Percentiles rank a stretch among this genome's conserved stretches.
Evolutionary conservation across 2,888 invertebrate species (phyloP).

Genomic region (Quadroppia sp.): DNA sequence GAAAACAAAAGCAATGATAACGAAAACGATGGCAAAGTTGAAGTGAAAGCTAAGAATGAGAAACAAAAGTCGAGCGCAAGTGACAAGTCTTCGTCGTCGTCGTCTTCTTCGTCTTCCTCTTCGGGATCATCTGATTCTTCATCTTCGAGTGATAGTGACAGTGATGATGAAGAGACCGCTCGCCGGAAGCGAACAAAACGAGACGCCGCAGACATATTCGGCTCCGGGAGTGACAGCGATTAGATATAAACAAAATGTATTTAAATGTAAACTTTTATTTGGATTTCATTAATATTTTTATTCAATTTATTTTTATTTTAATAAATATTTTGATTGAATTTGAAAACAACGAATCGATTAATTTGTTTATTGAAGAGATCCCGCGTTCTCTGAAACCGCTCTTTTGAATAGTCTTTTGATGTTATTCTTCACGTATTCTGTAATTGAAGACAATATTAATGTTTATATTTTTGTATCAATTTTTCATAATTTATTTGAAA

Average conservation of each 20-base stretch:
- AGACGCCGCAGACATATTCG: slow-evolving; percentile 49
- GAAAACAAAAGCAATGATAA: slow-evolving; percentile 45
- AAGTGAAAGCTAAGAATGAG: slow-evolving; percentile 36
- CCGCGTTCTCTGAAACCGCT: slow-evolving; percentile 37
- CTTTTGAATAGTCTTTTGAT: slow-evolving; percentile 20
- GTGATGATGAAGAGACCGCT: slow-evolving; percentile 31
- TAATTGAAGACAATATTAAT: neutral
- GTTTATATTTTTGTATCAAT: neutral
- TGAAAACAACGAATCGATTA: no score
- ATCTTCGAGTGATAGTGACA: slow-evolving; percentile 41
- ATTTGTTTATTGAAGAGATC: no score
- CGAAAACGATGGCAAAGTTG: slow-evolving; percentile 57
- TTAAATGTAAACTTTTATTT: no score
- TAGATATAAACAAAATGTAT: neutral
- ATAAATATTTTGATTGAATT: no score
- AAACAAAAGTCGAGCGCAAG: slow-evolving; percentile 36
- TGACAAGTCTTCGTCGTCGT: slow-evolving; percentile 37
- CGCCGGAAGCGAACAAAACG: slow-evolving; percentile 20
- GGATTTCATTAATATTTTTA: neutral
- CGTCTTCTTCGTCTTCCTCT: slow-evolving; percentile 38
- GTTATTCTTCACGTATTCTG: slow-evolving; percentile 26
- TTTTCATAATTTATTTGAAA: neutral
- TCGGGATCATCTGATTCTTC: slow-evolving; percentile 42
- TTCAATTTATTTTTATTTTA: no score
- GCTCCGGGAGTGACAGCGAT: slow-evolving; percentile 48